A percentile compares a stretch with the other conserved stretches of the same genome.
phyloP scores from a whole-genome alignment of 2,888 invertebrate species.

The Drosophila percnosoma region DNA sequence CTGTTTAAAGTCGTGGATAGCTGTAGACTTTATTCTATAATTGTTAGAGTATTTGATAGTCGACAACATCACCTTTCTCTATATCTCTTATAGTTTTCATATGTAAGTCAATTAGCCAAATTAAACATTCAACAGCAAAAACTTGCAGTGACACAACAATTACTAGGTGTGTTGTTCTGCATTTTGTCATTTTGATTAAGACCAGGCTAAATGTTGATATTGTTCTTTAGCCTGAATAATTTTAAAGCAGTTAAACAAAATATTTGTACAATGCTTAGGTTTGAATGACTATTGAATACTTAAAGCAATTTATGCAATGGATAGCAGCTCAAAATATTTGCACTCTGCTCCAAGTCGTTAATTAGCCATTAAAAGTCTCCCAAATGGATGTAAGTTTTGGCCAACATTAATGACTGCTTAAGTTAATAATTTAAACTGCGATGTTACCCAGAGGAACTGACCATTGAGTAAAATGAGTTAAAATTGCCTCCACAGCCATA shows the following conservation, averaged over 20 bases:
- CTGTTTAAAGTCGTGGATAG: not conserved
- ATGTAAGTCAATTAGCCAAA: constrained; percentile 9
- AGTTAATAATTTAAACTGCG: constrained; percentile 71
- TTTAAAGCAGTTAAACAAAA: not conserved
- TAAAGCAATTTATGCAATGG: not conserved
- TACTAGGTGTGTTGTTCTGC: not conserved
- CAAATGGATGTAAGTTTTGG: constrained; percentile 34
- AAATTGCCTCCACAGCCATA: constrained; percentile 44
- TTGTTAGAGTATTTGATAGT: not conserved
- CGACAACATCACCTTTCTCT: too few species aligned
- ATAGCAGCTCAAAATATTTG: not conserved
- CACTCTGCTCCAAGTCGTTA: constrained; percentile 23
- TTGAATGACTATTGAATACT: not conserved
- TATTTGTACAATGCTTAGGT: not conserved
- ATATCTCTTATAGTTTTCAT: not conserved
- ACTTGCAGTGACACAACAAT: not conserved
- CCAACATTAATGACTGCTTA: constrained; percentile 59
- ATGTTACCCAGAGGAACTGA: constrained; percentile 68
- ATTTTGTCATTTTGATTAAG: not conserved
- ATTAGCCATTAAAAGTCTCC: constrained; percentile 38
- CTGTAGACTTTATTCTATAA: not conserved
- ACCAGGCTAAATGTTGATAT: not conserved
- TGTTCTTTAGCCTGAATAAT: not conserved
- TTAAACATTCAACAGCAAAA: constrained; percentile 3
- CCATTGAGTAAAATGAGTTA: constrained; percentile 16